Percentiles rank a stretch among this genome's conserved stretches.
phyloP scores from a whole-genome alignment of 23 tunicate species.

The Halocynthia roretzi region DNA sequence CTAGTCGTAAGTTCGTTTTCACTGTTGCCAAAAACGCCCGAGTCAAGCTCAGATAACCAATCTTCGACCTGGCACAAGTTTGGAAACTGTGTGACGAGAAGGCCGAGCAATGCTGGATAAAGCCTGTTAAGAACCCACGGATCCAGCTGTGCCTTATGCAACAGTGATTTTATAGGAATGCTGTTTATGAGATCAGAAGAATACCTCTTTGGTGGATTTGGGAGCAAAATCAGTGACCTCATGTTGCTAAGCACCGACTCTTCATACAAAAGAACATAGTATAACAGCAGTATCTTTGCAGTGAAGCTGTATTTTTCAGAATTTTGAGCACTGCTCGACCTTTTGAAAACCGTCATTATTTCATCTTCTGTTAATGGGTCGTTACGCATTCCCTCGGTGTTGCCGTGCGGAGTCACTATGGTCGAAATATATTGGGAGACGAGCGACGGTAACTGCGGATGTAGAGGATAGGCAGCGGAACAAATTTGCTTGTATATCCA shows the following conservation, averaged over 20 bases:
- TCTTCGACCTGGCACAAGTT: slow-evolving; percentile 83
- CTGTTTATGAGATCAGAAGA: slow-evolving; percentile 50
- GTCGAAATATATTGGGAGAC: slow-evolving; percentile 67
- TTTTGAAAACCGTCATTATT: slow-evolving; percentile 38
- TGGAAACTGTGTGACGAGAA: slow-evolving; percentile 73
- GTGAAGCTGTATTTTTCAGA: slow-evolving; percentile 34
- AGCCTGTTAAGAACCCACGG: slow-evolving; percentile 68
- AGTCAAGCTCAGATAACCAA: slow-evolving; percentile 63
- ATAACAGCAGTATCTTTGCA: slow-evolving; percentile 63
- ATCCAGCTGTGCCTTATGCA: slow-evolving; percentile 60
- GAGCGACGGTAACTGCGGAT: slow-evolving; percentile 77
- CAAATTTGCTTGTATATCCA: slow-evolving; percentile 94
- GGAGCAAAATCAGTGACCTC: slow-evolving; percentile 50
- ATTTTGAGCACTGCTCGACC: background rate
- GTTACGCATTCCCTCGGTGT: slow-evolving; percentile 53
- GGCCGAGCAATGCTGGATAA: slow-evolving; percentile 85
- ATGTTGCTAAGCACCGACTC: slow-evolving; percentile 63
- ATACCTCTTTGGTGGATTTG: slow-evolving; percentile 51
- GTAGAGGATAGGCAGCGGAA: slow-evolving; percentile 59
- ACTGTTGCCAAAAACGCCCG: background rate
- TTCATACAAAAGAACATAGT: slow-evolving; percentile 84
- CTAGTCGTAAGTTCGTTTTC: too few relatives aligned
- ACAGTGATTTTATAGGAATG: slow-evolving; percentile 70
- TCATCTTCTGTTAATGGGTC: slow-evolving; percentile 63
- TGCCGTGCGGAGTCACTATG: slow-evolving; percentile 49